phyloP scores from a whole-genome alignment of 2,113 vertebrate genomes.

The Ptyas mucosa region DNA sequence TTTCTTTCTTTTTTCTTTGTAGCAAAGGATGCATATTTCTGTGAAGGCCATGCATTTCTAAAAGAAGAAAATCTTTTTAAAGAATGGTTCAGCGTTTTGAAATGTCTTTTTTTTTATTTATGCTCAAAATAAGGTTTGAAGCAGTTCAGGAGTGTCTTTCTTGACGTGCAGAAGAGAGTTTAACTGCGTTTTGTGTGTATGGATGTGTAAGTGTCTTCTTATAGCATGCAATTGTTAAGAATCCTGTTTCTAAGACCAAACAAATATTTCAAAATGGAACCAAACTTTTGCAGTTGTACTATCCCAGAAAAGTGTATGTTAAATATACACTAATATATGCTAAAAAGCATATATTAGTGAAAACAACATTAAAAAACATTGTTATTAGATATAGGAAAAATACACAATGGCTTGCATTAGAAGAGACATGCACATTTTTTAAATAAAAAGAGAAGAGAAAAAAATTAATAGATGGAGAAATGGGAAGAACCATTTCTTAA shows the following conservation, averaged over 20 bases:
- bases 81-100: background rate
- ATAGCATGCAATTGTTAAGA: background rate
- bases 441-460: background rate
- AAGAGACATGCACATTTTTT: background rate
- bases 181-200: background rate
- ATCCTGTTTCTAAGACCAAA: background rate
- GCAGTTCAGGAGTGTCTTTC: background rate
- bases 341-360: background rate
- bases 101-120: constrained; percentile 14
- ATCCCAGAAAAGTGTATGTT: background rate
- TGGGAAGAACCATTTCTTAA: background rate
- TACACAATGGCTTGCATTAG: background rate
- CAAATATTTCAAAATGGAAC: background rate
- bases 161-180: background rate
- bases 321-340: no score
- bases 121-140: background rate
- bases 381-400: background rate
- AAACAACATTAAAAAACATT: background rate
- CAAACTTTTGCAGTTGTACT: background rate
- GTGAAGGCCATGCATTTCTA: background rate
- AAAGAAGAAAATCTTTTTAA: background rate
- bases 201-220: background rate
- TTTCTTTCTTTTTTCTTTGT: background rate
- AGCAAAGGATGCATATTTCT: background rate
- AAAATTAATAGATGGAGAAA: background rate